Conservation (phyloP, 2,888 invertebrate species). For the Yponomeuta cagnagella region DNA sequence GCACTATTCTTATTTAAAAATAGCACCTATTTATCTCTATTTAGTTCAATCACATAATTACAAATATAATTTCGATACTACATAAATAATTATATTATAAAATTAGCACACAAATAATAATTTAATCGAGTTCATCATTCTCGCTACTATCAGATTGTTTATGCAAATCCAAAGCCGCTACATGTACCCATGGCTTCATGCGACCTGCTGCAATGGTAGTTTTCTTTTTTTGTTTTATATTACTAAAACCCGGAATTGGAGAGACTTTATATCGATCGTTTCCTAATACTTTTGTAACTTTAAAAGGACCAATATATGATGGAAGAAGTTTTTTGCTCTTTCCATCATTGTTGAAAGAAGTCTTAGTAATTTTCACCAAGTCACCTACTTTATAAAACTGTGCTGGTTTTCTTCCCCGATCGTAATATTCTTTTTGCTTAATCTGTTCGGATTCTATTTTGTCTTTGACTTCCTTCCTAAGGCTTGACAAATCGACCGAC, state of each 20-base stretch:
- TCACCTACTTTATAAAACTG: constrained; percentile 13
- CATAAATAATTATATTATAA: constrained; percentile 3
- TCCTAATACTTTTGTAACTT: constrained; percentile 17
- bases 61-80: background rate
- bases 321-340: constrained; percentile 18
- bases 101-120: background rate
- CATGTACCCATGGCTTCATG: constrained; percentile 13
- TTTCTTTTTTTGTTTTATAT: no score
- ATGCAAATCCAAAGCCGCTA: constrained; percentile 15
- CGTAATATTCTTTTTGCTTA: background rate
- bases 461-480: constrained; percentile 8
- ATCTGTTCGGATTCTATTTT: constrained; percentile 13
- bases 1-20: background rate
- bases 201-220: no score
- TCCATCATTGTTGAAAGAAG: constrained; percentile 11
- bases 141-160: constrained; percentile 10
- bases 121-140: background rate
- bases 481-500: background rate
- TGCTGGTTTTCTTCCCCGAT: constrained; percentile 7
- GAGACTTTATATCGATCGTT: constrained; percentile 19
- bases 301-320: constrained; percentile 18
- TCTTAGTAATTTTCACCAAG: constrained; percentile 15
- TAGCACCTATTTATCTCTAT: background rate
- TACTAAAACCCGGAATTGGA: constrained; percentile 17
- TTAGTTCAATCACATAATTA: background rate